These are phyloP conservation scores for Ctenodactylus gundi DNA, from an alignment of 2,113 vertebrate genomes.

Conservation along the genomic window DNA sequence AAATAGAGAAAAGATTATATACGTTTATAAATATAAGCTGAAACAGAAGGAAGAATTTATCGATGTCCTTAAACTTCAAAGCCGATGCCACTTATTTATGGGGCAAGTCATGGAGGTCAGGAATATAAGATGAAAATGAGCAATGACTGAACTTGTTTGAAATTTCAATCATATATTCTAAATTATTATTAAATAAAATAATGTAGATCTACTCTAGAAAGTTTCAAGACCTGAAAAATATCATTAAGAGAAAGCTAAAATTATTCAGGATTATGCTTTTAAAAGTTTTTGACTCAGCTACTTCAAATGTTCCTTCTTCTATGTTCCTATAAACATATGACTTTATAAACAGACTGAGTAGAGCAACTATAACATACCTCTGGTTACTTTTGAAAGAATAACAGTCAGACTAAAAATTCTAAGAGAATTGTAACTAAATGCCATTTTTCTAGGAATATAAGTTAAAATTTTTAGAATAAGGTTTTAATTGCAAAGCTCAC, in stretches of 20 bases:
- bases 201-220: neutral
- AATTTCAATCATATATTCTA: neutral
- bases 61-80: neutral
- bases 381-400: neutral
- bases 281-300: neutral
- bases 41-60: neutral
- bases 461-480: neutral
- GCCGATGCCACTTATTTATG: neutral
- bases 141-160: neutral
- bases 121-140: neutral
- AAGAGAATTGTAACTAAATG: neutral
- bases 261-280: neutral
- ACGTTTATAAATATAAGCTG: neutral
- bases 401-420: neutral
- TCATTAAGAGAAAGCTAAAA: neutral
- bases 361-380: neutral
- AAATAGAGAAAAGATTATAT: neutral
- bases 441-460: neutral
- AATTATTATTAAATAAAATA: neutral
- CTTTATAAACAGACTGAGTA: neutral
- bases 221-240: neutral
- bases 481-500: neutral
- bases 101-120: neutral
- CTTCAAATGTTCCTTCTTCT: neutral
- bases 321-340: neutral